Percentiles rank a stretch among this genome's conserved stretches.
phyloP scores from a whole-genome alignment of 2,888 invertebrate species.

The Hypsopygia costalis region DNA sequence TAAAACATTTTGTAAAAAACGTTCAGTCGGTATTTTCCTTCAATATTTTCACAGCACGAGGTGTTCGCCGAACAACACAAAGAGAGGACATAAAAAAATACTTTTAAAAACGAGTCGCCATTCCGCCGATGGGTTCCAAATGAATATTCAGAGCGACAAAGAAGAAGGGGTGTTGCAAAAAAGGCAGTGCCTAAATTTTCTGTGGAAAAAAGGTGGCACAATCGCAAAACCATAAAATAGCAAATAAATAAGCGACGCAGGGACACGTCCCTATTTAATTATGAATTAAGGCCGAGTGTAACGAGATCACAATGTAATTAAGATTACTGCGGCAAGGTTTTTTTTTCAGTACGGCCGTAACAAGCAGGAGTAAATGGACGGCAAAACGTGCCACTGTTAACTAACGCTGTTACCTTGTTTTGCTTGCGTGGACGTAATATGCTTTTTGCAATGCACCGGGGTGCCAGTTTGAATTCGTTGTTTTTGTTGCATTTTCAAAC shows the following conservation, averaged over 20 bases:
- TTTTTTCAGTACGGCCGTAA: conserved; percentile 59
- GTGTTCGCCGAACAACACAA: conserved; percentile 49
- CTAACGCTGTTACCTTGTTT: conserved; percentile 43
- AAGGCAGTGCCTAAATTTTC: conserved; percentile 56
- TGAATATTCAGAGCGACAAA: conserved; percentile 73
- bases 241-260: conserved; percentile 69
- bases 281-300: conserved; percentile 75
- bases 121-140: conserved; percentile 69
- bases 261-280: conserved; percentile 76
- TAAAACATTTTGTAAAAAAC: conserved; percentile 33
- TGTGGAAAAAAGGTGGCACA: conserved; percentile 49
- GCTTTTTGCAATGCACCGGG: not conserved
- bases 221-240: conserved; percentile 71
- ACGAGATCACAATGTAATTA: conserved; percentile 79
- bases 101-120: conserved; percentile 64
- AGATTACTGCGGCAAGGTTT: conserved; percentile 74
- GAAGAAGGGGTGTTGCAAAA: conserved; percentile 66
- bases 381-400: conserved; percentile 49
- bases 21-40: conserved; percentile 35
- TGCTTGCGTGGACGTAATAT: conserved; percentile 19
- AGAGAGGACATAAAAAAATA: conserved; percentile 56
- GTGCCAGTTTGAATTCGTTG: not conserved
- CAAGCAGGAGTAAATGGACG: conserved; percentile 63
- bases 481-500: not conserved
- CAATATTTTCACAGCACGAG: conserved; percentile 54